Evolutionary conservation across 2,888 invertebrate species (phyloP).

Genomic region (Cabera pusaria): DNA sequence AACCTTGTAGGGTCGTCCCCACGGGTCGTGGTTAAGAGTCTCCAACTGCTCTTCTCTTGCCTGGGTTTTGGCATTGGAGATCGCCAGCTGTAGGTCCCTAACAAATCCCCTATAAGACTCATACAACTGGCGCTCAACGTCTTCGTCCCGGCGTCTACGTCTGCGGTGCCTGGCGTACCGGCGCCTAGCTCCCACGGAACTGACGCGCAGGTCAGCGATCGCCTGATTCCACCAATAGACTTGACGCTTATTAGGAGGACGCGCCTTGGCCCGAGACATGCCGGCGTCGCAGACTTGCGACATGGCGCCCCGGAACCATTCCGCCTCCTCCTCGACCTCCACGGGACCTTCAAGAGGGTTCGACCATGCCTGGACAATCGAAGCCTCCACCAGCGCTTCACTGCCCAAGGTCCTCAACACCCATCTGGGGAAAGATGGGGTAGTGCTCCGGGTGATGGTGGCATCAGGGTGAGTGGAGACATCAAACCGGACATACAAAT

Average conservation of each 20-base stretch:
- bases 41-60: not conserved
- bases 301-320: slow-evolving; percentile 6
- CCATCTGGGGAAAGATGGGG: slow-evolving; percentile 5
- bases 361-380: slow-evolving; percentile 8
- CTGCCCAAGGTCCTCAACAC: not conserved
- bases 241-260: slow-evolving; percentile 3
- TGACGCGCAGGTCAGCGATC: slow-evolving; percentile 1
- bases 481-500: slow-evolving; percentile 13
- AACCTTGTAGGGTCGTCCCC: slow-evolving; percentile 5
- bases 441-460: no score
- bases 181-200: slow-evolving; percentile 5
- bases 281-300: slow-evolving; percentile 4
- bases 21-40: slow-evolving; percentile 1
- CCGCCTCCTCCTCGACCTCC: slow-evolving; percentile 6
- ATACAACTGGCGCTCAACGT: not conserved
- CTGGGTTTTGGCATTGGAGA: no score
- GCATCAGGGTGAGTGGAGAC: slow-evolving; percentile 5
- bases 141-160: slow-evolving; percentile 1
- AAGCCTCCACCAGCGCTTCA: slow-evolving; percentile 1
- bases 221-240: slow-evolving; percentile 13
- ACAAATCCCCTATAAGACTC: not conserved
- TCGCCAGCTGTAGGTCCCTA: no score
- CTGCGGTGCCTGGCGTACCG: slow-evolving; percentile 4
- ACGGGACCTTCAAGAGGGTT: not conserved
- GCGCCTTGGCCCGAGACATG: slow-evolving; percentile 1